Evolutionary conservation across 2,113 vertebrate genomes (phyloP).

Genomic region (Zosterops lateralis): DNA sequence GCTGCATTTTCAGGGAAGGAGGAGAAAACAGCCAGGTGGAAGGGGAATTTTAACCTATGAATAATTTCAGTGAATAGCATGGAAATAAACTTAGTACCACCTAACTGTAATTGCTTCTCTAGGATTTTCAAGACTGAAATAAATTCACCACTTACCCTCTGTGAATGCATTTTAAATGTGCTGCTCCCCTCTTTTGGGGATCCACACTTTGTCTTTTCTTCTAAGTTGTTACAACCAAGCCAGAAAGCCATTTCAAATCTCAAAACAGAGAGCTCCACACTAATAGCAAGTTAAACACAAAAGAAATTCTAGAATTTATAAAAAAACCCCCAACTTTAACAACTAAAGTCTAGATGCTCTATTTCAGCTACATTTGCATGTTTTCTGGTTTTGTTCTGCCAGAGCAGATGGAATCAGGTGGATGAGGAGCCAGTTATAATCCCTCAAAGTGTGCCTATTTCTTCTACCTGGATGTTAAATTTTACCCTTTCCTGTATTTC

Average conservation of each 20-base stretch:
- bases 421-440: neutral
- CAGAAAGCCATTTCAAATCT: neutral
- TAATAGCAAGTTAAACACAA: neutral
- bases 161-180: neutral
- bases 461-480: neutral
- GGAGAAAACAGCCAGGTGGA: neutral
- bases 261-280: neutral
- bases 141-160: neutral
- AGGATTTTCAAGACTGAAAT: neutral
- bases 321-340: accelerated
- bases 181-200: neutral
- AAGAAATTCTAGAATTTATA: neutral
- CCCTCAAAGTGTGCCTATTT: neutral
- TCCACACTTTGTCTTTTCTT: neutral
- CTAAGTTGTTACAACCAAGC: neutral
- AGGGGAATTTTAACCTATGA: neutral
- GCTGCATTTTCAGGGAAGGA: neutral
- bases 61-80: neutral
- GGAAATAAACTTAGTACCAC: neutral
- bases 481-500: neutral
- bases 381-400: neutral
- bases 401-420: neutral
- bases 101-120: accelerated
- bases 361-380: neutral
- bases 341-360: neutral